Evolutionary conservation across 2,888 invertebrate species (phyloP).

Genomic region (Agriopis leucophaearia): DNA sequence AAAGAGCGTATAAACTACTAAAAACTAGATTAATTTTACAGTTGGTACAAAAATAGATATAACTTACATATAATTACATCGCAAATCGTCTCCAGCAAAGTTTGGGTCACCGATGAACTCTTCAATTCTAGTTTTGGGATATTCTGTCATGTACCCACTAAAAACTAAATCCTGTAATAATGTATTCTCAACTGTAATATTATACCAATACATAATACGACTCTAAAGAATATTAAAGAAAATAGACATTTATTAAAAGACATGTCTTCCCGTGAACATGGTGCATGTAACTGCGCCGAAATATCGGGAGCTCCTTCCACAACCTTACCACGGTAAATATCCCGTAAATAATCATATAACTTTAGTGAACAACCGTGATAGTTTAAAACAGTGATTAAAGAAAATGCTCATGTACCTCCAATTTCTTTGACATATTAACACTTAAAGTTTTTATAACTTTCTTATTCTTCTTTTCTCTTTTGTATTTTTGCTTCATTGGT

Average conservation of each 20-base stretch:
- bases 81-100: constrained; percentile 68
- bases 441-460: constrained; percentile 47
- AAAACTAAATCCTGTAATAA: constrained; percentile 58
- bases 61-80: constrained; percentile 63
- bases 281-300: too few species aligned
- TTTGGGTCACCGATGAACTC: constrained; percentile 73
- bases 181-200: neutral
- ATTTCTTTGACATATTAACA: constrained; percentile 54
- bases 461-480: constrained; percentile 50
- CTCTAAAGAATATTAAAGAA: too few species aligned
- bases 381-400: too few species aligned
- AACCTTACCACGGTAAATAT: too few species aligned
- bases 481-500: constrained; percentile 52
- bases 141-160: constrained; percentile 62
- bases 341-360: too few species aligned
- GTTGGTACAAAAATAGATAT: neutral
- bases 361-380: too few species aligned
- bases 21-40: neutral
- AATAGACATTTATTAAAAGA: too few species aligned
- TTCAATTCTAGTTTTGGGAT: constrained; percentile 58
- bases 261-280: too few species aligned
- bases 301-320: too few species aligned
- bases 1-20: neutral
- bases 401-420: constrained; percentile 54
- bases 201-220: neutral